Base-by-base conservation (phyloP, 2,888 invertebrate genomes). In the Drosophila villosipedis region DNA sequence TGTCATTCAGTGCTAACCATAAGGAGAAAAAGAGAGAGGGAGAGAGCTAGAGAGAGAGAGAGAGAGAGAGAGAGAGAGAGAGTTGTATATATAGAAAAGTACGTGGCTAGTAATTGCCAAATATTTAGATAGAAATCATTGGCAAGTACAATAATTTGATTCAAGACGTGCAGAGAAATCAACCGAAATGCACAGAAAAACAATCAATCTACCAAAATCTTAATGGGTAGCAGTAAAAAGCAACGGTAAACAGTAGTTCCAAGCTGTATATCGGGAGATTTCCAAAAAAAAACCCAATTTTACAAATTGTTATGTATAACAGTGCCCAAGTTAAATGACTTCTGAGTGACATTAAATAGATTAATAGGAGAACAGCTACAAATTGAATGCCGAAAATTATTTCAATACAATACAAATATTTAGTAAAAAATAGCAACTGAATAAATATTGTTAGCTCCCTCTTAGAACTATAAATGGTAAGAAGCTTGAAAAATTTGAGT, bases 1-100 rank as follows among this genome's bases (percentile, higher is more conserved):
- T 82, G 82, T 52, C 61, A 65, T 30, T 57, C 68, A 43, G 76
- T 64, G 59, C 68, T 81, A 64, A 75, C 50, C 47, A 61, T 43
- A 37, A 14, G 28, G 28, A 30, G 31, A 14, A 19, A 19, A 10
- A 37, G 14, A 31, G 60, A 33, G 16, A 14, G 3, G n/a, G 30
- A 31, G 30, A 9, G 41, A 5, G 28, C 37, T 28, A 30, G 7
- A 43, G 30, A 7, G 30, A 39, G 30, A 43, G 30, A 28, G 31
- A 1, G 1, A 6, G 37, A 16, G 2, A 35, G 16, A 33, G 9
- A 52, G 47, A 28, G 57, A 75, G 64, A 57, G 53, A 57, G 62
- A 22, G 60, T 75, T 54, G 61, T 69, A 61, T 50, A 33, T 62
- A 60, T 50, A 53, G 71, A 19, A 53, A 63, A 58, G 63, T 53